Conservation (phyloP, 2,113 vertebrate genomes). For the Passer domesticus region DNA sequence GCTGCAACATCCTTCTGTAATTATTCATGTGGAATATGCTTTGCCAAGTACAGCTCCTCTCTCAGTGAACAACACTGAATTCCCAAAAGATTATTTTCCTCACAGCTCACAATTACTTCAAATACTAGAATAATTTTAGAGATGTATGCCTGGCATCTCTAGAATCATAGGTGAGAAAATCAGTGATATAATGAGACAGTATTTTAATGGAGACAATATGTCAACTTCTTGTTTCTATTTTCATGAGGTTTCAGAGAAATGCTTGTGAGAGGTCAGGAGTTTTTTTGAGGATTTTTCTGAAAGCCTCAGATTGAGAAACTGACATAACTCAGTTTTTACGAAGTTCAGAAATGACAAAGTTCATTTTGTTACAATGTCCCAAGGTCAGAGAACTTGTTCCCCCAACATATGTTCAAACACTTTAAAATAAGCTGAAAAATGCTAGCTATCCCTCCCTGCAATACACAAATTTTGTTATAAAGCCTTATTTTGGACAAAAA, state of each 20-base stretch:
- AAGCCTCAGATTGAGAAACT: neutral
- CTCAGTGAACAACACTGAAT: neutral
- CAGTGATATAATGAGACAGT: neutral
- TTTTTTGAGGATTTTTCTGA: neutral
- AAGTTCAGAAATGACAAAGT: neutral
- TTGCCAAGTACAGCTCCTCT: neutral
- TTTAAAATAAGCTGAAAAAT: neutral
- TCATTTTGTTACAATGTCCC: neutral
- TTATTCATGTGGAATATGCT: constrained; percentile 18
- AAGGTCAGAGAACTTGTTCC: neutral
- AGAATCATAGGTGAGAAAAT: neutral
- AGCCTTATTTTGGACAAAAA: neutral
- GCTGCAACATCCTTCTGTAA: neutral
- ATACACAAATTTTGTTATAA: neutral
- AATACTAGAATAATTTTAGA: neutral
- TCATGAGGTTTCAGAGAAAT: neutral
- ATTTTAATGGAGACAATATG: neutral
- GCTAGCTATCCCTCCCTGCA: neutral
- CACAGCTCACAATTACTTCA: neutral
- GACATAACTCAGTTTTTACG: neutral
- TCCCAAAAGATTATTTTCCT: neutral
- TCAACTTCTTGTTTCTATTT: neutral
- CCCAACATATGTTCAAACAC: neutral
- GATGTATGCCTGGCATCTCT: neutral
- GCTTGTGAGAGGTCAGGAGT: neutral